Conservation (phyloP, 2,113 vertebrate species). For the Pterocles gutturalis region DNA sequence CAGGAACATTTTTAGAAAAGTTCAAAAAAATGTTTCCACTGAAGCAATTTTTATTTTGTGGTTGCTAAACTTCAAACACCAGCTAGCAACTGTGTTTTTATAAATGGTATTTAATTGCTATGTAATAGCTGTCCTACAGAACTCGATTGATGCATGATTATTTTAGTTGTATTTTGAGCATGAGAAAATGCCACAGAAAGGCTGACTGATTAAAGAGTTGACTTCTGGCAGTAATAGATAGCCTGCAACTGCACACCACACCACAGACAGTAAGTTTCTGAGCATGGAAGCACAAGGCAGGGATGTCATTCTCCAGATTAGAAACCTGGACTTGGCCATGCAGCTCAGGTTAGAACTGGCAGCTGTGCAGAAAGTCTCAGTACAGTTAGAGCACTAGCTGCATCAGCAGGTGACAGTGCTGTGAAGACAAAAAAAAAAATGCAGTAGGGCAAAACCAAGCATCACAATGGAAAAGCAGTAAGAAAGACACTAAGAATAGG, state of each 20-base stretch:
- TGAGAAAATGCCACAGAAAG: neutral
- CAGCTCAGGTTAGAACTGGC: slow-evolving; percentile 68
- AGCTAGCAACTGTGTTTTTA: neutral
- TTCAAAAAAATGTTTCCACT: neutral
- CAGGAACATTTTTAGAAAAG: neutral
- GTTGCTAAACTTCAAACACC: neutral
- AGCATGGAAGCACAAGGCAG: slow-evolving; percentile 60
- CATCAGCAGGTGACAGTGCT: slow-evolving; percentile 61
- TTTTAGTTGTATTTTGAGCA: slow-evolving; percentile 18
- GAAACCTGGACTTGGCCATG: slow-evolving; percentile 63
- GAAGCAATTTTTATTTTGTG: neutral
- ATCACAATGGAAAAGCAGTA: slow-evolving; percentile 56
- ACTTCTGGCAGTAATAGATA: slow-evolving; percentile 45
- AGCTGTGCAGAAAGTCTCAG: slow-evolving; percentile 59
- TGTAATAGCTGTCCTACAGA: neutral
- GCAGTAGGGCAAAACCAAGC: slow-evolving; percentile 66
- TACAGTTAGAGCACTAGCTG: neutral
- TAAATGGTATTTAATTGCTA: slow-evolving; percentile 17
- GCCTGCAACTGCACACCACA: slow-evolving; percentile 29
- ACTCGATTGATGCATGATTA: neutral
- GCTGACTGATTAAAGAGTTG: slow-evolving; percentile 14
- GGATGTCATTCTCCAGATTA: slow-evolving; percentile 78
- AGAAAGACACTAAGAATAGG: slow-evolving; percentile 60
- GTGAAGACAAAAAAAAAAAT: slow-evolving; percentile 40
- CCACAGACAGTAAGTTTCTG: slow-evolving; percentile 51